These are phyloP conservation scores for Norana najaformis DNA, from an alignment of 2,888 invertebrate genomes.

Conservation along the genomic window DNA sequence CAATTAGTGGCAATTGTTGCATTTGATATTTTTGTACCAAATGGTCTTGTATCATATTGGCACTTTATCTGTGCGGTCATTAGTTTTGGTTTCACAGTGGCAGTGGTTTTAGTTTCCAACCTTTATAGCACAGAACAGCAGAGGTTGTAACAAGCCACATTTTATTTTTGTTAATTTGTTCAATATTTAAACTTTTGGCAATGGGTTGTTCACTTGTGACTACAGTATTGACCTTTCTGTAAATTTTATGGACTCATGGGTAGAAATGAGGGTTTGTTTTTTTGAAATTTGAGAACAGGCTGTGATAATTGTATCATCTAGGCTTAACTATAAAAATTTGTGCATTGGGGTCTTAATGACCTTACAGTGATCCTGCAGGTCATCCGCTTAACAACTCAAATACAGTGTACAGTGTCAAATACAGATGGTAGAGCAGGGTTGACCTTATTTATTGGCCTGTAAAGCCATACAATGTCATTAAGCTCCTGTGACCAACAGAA, in stretches of 20 bases:
- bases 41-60: neutral
- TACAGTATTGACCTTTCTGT: neutral
- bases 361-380: neutral
- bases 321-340: neutral
- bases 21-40: neutral
- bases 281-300: neutral
- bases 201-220: neutral
- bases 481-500: neutral
- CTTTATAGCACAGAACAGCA: neutral
- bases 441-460: too few relatives aligned
- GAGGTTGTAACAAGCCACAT: neutral
- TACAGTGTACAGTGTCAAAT: too few relatives aligned
- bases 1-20: neutral
- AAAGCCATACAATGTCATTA: neutral
- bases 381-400: neutral
- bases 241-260: neutral
- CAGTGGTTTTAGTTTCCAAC: neutral
- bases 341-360: neutral
- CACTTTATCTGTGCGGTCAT: neutral
- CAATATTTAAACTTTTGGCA: neutral
- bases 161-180: neutral
- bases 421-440: too few relatives aligned
- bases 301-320: neutral
- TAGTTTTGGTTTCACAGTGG: neutral
- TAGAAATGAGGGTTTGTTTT: neutral